A percentile compares a stretch with the other conserved stretches of the same genome.
These are phyloP conservation scores for Philereme transversata DNA, from an alignment of 2,888 invertebrate genomes.

Conservation along the genomic window DNA sequence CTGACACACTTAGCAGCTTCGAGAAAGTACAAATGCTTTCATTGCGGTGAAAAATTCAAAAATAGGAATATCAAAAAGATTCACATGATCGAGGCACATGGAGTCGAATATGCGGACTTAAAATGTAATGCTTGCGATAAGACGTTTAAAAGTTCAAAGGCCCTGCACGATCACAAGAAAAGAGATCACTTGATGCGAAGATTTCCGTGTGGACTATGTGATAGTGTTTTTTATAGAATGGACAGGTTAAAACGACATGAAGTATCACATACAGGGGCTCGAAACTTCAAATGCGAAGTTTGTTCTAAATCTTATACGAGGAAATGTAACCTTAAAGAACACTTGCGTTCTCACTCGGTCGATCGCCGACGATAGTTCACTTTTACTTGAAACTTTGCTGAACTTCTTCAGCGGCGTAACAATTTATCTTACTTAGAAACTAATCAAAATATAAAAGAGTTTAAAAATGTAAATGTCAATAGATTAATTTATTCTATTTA, in stretches of 20 bases:
- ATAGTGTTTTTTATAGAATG: conserved; percentile 52
- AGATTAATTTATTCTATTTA: no score
- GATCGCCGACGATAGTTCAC: background rate
- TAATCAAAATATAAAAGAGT: no score
- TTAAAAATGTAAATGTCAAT: no score
- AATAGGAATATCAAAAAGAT: conserved; percentile 39
- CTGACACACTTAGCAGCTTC: conserved; percentile 4
- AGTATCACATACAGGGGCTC: conserved; percentile 20
- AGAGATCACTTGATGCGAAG: conserved; percentile 24
- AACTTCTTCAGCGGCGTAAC: no score
- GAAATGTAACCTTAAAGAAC: conserved; percentile 26
- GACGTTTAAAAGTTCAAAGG: conserved; percentile 23
- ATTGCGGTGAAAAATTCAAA: conserved; percentile 50
- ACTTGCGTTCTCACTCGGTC: conserved; percentile 20
- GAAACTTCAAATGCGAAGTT: conserved; percentile 22
- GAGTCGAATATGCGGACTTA: conserved; percentile 21
- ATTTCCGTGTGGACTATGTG: conserved; percentile 59
- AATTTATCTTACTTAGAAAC: no score
- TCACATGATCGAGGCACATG: conserved; percentile 28
- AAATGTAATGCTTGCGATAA: conserved; percentile 28
- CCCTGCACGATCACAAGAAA: conserved; percentile 23
- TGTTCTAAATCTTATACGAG: conserved; percentile 24
- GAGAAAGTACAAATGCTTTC: conserved; percentile 37
- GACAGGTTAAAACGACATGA: conserved; percentile 14
- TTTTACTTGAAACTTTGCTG: background rate